Conservation (phyloP, 2,888 invertebrate species). For the Protophormia terraenovae region DNA sequence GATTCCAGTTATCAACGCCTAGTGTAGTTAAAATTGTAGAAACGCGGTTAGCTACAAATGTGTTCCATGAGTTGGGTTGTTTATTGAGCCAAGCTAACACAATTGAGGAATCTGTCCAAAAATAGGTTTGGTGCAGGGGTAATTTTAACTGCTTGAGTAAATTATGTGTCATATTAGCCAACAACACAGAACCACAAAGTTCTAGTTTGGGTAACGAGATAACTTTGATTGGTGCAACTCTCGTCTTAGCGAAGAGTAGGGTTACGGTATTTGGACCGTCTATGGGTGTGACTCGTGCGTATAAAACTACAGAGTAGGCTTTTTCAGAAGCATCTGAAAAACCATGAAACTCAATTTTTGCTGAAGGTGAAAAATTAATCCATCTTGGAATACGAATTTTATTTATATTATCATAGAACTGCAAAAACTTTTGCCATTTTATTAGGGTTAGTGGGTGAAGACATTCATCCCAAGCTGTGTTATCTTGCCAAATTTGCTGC, state of each 20-base stretch:
- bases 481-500: not conserved
- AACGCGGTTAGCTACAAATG: not conserved
- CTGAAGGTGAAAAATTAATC: not conserved
- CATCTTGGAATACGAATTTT: not conserved
- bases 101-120: not conserved
- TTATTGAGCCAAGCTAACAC: not conserved
- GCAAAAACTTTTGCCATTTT: constrained; percentile 3
- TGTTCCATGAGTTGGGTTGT: not conserved
- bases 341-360: not conserved
- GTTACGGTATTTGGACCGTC: not conserved
- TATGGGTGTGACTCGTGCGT: not conserved
- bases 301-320: not conserved
- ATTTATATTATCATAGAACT: not conserved
- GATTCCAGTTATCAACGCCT: too few relatives aligned
- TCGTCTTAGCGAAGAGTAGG: not conserved
- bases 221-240: not conserved
- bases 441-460: not conserved
- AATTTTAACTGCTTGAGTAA: not conserved
- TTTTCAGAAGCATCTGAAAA: not conserved
- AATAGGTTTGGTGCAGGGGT: not conserved
- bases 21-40: too few relatives aligned
- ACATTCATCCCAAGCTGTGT: not conserved
- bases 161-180: too few relatives aligned
- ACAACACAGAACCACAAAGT: too few relatives aligned
- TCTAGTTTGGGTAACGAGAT: too few relatives aligned